These are phyloP conservation scores for Incurvaria masculella DNA, from an alignment of 2,888 invertebrate species.

Conservation along the genomic window DNA sequence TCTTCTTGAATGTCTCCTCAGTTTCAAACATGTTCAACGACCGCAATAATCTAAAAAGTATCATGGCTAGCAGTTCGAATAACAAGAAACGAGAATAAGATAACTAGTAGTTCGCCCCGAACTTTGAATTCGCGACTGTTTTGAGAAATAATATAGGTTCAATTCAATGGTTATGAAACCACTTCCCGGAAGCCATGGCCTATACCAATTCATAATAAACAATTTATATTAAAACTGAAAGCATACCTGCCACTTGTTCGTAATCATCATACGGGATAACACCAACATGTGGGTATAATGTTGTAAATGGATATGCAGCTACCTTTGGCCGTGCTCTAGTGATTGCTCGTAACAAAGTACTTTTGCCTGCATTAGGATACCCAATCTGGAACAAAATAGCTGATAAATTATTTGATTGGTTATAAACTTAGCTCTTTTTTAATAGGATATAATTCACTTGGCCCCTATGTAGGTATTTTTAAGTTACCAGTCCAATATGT, in stretches of 20 bases:
- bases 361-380: slow-evolving; percentile 93
- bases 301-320: slow-evolving; percentile 93
- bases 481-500: slow-evolving; percentile 78
- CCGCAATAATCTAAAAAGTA: no score
- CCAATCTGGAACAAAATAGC: slow-evolving; percentile 55
- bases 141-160: background rate
- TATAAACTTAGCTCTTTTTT: background rate
- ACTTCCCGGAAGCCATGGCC: slow-evolving; percentile 42
- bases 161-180: slow-evolving; percentile 12
- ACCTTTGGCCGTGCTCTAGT: slow-evolving; percentile 86
- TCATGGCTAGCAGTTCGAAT: no score
- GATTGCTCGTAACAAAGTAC: slow-evolving; percentile 80
- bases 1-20: no score
- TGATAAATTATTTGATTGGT: slow-evolving; percentile 25
- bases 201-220: slow-evolving; percentile 18
- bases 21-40: no score
- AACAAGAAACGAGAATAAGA: no score
- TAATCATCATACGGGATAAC: slow-evolving; percentile 88
- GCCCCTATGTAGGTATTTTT: background rate
- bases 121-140: background rate
- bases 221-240: background rate
- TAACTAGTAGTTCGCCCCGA: background rate
- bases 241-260: slow-evolving; percentile 72
- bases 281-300: slow-evolving; percentile 83
- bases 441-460: background rate